A percentile compares a stretch with the other conserved stretches of the same genome.
phyloP scores from a whole-genome alignment of 1,140 invertebrate genomes.

The Micrasema minimum region DNA sequence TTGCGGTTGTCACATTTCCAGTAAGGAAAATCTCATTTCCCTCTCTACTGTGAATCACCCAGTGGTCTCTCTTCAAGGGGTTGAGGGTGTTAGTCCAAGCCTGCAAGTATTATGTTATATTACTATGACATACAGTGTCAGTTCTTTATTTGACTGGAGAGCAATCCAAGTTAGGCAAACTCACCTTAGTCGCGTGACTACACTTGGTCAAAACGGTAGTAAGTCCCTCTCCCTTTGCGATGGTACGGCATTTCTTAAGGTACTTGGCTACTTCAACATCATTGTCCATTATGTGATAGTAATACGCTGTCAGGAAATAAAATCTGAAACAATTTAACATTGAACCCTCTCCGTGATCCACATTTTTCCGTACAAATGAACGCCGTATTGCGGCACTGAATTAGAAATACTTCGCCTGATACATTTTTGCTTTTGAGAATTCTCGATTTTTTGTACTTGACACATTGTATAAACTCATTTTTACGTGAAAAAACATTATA shows the following conservation, averaged over 20 bases:
- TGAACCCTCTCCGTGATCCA: neutral
- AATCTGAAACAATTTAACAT: conserved; percentile 54
- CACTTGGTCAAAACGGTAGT: neutral
- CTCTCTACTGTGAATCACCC: conserved; percentile 54
- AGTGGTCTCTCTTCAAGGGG: conserved; percentile 50
- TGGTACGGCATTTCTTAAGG: conserved; percentile 52
- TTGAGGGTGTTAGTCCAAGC: conserved; percentile 55
- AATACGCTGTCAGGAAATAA: conserved; percentile 60
- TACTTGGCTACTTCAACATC: conserved; percentile 54
- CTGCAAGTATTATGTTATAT: conserved; percentile 9
- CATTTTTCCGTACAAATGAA: no score
- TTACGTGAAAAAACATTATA: no score
- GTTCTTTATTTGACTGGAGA: no score
- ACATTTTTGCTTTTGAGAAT: no score
- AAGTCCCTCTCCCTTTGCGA: conserved; percentile 36
- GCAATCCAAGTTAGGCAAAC: no score
- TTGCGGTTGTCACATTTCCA: neutral
- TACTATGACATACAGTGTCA: no score
- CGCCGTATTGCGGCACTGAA: no score
- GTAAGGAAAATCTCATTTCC: conserved; percentile 16
- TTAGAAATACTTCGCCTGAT: no score
- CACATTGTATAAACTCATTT: no score
- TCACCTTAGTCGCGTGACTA: conserved; percentile 4
- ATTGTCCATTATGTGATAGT: conserved; percentile 56
- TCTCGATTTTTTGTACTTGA: no score